Evolutionary conservation across 2,888 invertebrate genomes (phyloP), one percentile per base, ranked within the genome.

Genomic region (Lasioglossum oenotherae): DNA sequence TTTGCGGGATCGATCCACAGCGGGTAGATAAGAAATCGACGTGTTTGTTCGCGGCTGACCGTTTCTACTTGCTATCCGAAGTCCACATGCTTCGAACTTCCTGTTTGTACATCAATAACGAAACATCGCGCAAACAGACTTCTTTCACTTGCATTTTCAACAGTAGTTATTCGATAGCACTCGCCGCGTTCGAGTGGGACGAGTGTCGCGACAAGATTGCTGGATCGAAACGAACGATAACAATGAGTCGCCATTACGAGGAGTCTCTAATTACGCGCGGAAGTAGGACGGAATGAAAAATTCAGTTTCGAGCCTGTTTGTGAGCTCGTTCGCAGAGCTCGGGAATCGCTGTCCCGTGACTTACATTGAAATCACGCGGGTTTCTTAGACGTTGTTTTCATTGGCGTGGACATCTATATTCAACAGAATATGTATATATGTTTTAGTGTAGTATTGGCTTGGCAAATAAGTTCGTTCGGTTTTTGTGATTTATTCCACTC

Each of bases 241-340:
- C 57, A 71, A 82, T 74, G 73, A 38, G 35, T 46, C n/a, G 19
- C 64, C n/a, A 41, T 23, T 46, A 31, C 31, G 46, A 41, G 38
- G 27, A 49, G 41, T 60, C 23, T 69, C 49, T 72, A 81, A 83
- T 81, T 75, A 72, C 71, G 31, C 31, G 31, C 31, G 60, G 71
- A 72, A 72, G 46, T 80, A 75, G 71, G 64, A 60, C 81, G 82
- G 27, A 53, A 81, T 81, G 81, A 75, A 84, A 81, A 57, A 84
- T 77, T 84, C 82, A 74, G 73, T 60, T 74, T 46, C 27, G 60
- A 73, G 53, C 38, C 41, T 27, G 75, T 16, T 41, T 35, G 53
- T 19, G n/a, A 27, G 64, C 64, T 60, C 60, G 60, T 14, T 16
- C 3, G 27, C 27, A 2, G 16, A 14, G 14, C 27, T 27, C 60